Conservation (phyloP, 2,797 vertebrate genomes). For the Dipus sagitta region DNA sequence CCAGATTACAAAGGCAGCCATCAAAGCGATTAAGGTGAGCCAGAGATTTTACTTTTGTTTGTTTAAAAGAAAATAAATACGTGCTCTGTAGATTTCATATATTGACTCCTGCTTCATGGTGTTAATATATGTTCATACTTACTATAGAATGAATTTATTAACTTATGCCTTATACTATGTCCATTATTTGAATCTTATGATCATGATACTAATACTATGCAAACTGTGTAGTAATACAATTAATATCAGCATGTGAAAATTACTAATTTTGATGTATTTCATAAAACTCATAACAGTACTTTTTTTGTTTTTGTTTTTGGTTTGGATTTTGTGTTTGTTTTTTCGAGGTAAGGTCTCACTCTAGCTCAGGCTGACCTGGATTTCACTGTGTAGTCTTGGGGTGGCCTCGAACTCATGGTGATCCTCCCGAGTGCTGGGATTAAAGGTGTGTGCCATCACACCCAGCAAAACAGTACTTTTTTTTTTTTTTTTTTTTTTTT, state of each 20-base stretch:
- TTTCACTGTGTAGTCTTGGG: too few relatives aligned
- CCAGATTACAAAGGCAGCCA: constrained; percentile 99
- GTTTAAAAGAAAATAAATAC: constrained; percentile 65
- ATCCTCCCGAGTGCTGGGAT: too few relatives aligned
- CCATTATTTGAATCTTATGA: not conserved
- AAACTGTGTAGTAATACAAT: not conserved
- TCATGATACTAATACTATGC: not conserved
- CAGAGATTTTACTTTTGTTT: constrained; percentile 67
- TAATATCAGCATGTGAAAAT: constrained; percentile 41
- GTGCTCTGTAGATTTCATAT: not conserved
- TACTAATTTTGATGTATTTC: constrained; percentile 31
- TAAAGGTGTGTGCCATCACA: too few relatives aligned
- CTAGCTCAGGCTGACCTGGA: too few relatives aligned
- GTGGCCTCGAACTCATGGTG: too few relatives aligned
- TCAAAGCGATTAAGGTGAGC: constrained; percentile 99
- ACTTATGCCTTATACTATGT: not conserved
- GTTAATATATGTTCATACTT: not conserved
- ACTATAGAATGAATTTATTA: not conserved
- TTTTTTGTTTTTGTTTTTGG: not conserved
- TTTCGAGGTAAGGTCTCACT: too few relatives aligned
- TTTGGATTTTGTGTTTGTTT: not conserved
- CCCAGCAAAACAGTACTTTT: too few relatives aligned
- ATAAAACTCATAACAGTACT: not conserved
- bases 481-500: too few relatives aligned
- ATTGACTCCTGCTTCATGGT: constrained; percentile 34